Evolutionary conservation across 2,888 invertebrate genomes (phyloP), one percentile per base, ranked within the genome.

Genomic region (Helleia helle): DNA sequence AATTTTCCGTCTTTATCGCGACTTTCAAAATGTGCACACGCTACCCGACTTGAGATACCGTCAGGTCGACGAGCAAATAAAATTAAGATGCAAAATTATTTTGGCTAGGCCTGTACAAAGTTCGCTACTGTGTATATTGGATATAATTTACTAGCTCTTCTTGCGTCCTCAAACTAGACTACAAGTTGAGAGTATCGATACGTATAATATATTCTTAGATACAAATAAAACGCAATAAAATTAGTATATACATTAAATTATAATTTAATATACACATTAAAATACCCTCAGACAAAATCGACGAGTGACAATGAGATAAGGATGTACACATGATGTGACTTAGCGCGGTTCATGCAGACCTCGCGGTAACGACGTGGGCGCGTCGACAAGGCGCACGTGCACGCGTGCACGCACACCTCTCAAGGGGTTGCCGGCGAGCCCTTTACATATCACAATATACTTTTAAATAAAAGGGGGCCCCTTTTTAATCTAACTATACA

Each of bases 401-500:
- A 15, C 38, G 36, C 18, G 15, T 37, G n/a, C 38, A 28, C 34
- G 41, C 46, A 44, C 51, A 44, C 38, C 56, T 51, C 74, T 75
- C 72, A 73, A 62, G 63, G 49, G 52, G 52, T 43, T 62, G 60
- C 62, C 56, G 58, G 65, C 68, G 68, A 62, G 70, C 79, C 76
- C 76, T 66, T 60, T 65, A 67, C 71, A 76, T 79, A 80, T 79
- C 80, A 81, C 80, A 80, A 77, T 73, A 71, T 58, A 67, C 68
- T 72, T 66, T 66, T 75, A 75, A 71, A 71, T 74, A 79, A 75
- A 58, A 55, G 62, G 72, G 68, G 66, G 73, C 71, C 67, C 67
- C 64, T 67, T 9, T 22, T 34, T 68, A 65, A 59, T 56, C 65
- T 67, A 66, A 60, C 63, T 63, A 64, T 65, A 65, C 63, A 62